These are phyloP conservation scores for Hirundichthys speculiger DNA, from an alignment of 2,113 vertebrate genomes.

Conservation along the genomic window DNA sequence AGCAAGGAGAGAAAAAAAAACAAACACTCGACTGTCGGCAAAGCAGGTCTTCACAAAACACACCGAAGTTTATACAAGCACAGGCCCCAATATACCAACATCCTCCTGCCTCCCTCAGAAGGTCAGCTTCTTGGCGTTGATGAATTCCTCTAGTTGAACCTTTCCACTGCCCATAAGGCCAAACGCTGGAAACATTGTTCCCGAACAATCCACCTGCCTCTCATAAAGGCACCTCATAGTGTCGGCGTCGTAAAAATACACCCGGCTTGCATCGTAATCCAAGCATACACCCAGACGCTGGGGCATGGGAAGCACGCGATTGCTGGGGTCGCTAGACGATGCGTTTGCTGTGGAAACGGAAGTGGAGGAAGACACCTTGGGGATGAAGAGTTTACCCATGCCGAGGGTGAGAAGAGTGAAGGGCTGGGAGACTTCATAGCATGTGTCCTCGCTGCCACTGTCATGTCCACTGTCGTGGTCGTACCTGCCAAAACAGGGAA, in stretches of 20 bases:
- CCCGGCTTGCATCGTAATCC: slow-evolving; percentile 89
- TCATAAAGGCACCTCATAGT: slow-evolving; percentile 93
- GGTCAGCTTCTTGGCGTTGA: slow-evolving; percentile 80
- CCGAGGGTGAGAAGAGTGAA: slow-evolving; percentile 92
- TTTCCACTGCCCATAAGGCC: slow-evolving; percentile 91
- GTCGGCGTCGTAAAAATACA: slow-evolving; percentile 90
- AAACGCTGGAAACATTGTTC: slow-evolving; percentile 93
- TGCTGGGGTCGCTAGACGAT: slow-evolving; percentile 75
- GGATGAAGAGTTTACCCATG: slow-evolving; percentile 95
- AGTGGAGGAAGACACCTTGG: slow-evolving; percentile 81
- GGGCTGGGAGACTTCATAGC: slow-evolving; percentile 89
- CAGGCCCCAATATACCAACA: background rate
- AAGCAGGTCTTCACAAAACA: slow-evolving; percentile 38
- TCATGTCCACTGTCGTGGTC: slow-evolving; percentile 98
- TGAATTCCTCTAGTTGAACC: slow-evolving; percentile 87
- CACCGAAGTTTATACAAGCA: slow-evolving; percentile 16
- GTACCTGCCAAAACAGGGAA: slow-evolving; percentile 76
- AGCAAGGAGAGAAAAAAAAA: too few relatives aligned
- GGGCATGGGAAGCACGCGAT: slow-evolving; percentile 88
- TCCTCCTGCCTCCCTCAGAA: slow-evolving; percentile 63
- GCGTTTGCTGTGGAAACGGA: slow-evolving; percentile 76
- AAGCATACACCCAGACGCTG: slow-evolving; percentile 89
- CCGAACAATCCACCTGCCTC: slow-evolving; percentile 91
- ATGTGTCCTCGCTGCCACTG: slow-evolving; percentile 94
- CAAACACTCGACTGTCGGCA: slow-evolving; percentile 18